These are phyloP conservation scores for Escarpia spicata DNA, from an alignment of 2,888 invertebrate species.

Conservation along the genomic window DNA sequence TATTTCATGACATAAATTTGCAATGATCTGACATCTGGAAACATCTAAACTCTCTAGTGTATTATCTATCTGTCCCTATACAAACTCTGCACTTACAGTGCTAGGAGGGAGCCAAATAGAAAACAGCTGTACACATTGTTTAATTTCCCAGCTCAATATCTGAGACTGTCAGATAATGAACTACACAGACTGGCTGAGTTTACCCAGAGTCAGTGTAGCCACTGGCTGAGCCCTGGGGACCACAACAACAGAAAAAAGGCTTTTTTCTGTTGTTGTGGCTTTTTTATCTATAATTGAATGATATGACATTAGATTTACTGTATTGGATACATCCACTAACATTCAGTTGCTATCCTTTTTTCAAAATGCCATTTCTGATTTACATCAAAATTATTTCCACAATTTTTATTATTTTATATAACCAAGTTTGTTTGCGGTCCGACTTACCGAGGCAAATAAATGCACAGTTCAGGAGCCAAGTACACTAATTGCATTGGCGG, in stretches of 20 bases:
- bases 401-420: neutral
- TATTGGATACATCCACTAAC: too few relatives aligned
- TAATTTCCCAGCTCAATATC: neutral
- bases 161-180: neutral
- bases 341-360: neutral
- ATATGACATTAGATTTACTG: neutral
- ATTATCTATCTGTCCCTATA: too few relatives aligned
- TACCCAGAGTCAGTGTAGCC: neutral
- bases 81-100: too few relatives aligned
- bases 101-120: too few relatives aligned
- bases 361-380: neutral
- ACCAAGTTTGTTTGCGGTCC: neutral
- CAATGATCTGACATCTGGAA: too few relatives aligned
- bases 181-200: neutral
- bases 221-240: neutral
- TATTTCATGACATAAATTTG: too few relatives aligned
- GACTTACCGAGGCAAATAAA: neutral
- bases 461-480: neutral
- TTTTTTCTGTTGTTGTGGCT: neutral
- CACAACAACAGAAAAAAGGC: neutral
- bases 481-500: neutral
- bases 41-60: too few relatives aligned
- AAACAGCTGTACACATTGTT: neutral
- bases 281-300: too few relatives aligned
- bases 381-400: neutral